Base-by-base conservation (phyloP, 2,113 vertebrate species). In the Otus sunia region DNA sequence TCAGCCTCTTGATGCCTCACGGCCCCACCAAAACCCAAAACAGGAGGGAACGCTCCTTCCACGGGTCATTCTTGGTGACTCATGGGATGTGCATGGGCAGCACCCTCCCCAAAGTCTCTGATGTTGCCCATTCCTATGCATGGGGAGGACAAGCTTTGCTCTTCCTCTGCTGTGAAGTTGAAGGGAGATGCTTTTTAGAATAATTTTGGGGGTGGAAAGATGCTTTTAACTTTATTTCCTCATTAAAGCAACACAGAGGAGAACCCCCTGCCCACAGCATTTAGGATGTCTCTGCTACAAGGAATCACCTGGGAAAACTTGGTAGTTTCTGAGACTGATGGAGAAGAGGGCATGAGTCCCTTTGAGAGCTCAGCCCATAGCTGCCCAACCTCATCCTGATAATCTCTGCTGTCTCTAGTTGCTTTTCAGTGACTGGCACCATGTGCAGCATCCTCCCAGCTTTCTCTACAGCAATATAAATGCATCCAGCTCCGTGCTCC, bases 41-140 rank as follows among this genome's bases (percentile, higher is more conserved):
- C 43, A 17, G 43, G 6, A 12, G n/a, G 6, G 32, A 32, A 37
- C 0, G 0, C 34, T 79, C 37, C 21, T 32, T 49, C 58, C 5
- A 0, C 45, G 17, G 22, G 29, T 84, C 73, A 63, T 29, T 63
- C 55, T 37, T 45, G 56, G 14, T 71, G 64, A 53, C 56, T 82
- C 90, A 37, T 0, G 2, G 81, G n/a, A 36, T 30, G 64, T 16
- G 27, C 5, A 0, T 15, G 3, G 55, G 80, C 32, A 87, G 5
- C 78, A 30, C 59, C 73, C 67, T 89, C 12, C 87, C n/a, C 66
- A 10, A 15, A 53, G 71, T 27, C 53, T 92, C 58, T 34, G 62
- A 29, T 82, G 86, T 43, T 60, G 53, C 45, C 78, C 25, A 4
- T 36, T 71, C 82, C 69, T 39, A 5, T 3, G 67, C 36, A 21